A percentile compares a stretch with the other conserved stretches of the same genome.
phyloP scores from a whole-genome alignment of 2,888 invertebrate species.

The Odontocolon sp. region DNA sequence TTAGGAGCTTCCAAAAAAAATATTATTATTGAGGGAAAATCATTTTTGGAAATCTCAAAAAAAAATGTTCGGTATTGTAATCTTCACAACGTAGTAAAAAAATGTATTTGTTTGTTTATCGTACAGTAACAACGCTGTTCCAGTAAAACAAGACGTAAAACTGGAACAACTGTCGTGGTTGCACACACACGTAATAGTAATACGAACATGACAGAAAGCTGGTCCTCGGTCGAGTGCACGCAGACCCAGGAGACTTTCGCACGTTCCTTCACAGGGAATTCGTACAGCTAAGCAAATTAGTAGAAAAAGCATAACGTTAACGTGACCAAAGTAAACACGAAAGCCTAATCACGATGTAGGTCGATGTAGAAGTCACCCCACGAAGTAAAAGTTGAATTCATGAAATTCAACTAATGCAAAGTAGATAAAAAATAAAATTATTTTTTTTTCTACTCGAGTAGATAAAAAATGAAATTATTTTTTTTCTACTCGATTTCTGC shows the following conservation, averaged over 20 bases:
- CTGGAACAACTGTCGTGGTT: background rate
- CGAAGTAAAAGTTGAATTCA: background rate
- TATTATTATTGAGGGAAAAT: too few relatives aligned
- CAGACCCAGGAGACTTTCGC: background rate
- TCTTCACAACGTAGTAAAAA: too few relatives aligned
- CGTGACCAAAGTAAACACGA: slow-evolving; percentile 14
- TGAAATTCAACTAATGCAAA: slow-evolving; percentile 4
- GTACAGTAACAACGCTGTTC: slow-evolving; percentile 6
- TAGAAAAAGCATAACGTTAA: slow-evolving; percentile 28
- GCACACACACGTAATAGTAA: background rate
- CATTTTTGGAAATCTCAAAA: too few relatives aligned
- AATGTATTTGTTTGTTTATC: background rate
- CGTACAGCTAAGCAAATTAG: background rate
- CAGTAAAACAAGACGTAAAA: background rate
- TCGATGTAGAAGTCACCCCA: slow-evolving; percentile 18
- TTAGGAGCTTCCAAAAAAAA: too few relatives aligned
- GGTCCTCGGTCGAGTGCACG: background rate
- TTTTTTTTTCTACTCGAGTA: too few relatives aligned
- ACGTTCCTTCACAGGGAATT: background rate
- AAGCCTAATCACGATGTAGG: slow-evolving; percentile 38
- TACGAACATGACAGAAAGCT: background rate
- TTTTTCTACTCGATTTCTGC: background rate
- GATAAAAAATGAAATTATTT: background rate
- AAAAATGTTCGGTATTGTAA: too few relatives aligned
- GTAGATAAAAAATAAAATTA: too few relatives aligned